Percentiles rank a stretch among this genome's conserved stretches.
phyloP scores from a whole-genome alignment of 2,888 invertebrate species.

The Ormyrus thymus region DNA sequence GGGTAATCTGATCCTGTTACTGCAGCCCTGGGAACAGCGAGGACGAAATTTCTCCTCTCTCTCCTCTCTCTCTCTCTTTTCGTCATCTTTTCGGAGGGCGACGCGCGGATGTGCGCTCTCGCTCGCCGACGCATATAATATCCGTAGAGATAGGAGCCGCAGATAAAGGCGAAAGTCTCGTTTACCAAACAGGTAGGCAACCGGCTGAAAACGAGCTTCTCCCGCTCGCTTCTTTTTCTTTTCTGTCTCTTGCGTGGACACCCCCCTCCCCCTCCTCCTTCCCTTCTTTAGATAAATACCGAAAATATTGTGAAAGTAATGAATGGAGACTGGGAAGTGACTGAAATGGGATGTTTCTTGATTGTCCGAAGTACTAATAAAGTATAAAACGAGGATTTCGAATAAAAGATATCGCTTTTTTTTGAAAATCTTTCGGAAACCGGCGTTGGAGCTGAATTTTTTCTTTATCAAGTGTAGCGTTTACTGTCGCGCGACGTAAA shows the following conservation, averaged over 20 bases:
- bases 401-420: background rate
- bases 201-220: background rate
- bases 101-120: constrained; percentile 9
- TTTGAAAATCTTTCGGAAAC: background rate
- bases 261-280: background rate
- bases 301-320: constrained; percentile 39
- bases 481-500: background rate
- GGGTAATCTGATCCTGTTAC: constrained; percentile 73
- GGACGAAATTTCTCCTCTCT: constrained; percentile 56
- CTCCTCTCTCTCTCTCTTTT: constrained; percentile 64
- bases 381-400: background rate
- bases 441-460: background rate
- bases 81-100: constrained; percentile 29
- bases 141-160: constrained; percentile 70
- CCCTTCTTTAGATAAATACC: constrained; percentile 8
- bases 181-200: constrained; percentile 40
- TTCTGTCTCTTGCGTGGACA: background rate
- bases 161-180: constrained; percentile 65
- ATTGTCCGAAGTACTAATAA: background rate
- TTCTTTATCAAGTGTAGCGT: background rate
- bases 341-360: background rate
- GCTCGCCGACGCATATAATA: constrained; percentile 63
- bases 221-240: background rate
- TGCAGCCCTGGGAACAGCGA: constrained; percentile 61
- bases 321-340: background rate